Evolutionary conservation across 1,140 invertebrate genomes (phyloP), one percentile per base, ranked within the genome.

Genomic region (Agrilus planipennis): DNA sequence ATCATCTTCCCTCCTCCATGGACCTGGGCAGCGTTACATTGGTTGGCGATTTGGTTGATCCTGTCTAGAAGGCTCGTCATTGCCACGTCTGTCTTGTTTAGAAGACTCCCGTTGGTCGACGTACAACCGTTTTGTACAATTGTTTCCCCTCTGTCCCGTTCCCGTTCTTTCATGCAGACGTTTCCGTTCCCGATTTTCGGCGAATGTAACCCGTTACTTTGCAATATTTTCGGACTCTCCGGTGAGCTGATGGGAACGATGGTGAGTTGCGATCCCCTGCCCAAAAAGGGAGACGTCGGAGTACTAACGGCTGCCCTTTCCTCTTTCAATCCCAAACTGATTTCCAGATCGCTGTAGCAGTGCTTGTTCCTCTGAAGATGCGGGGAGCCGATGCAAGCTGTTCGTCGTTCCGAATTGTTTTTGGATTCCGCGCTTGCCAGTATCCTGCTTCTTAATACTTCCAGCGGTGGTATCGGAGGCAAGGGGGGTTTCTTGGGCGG

Each of bases 401-500:
- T 64, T 6, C 68, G 39, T 10, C 34, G 43, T 50, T 52, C 62
- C 25, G 64, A 54, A 3, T 57, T 52, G 34, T 59, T 63, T 51
- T 71, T 70, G 11, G 30, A 37, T 22, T 53, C 51, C 14, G 49
- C 47, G 5, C 39, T 28, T 6, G 41, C 30, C 12, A 54, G 58
- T 32, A 49, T 49, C 39, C 51, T 46, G 32, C 67, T 61, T 43
- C 69, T 53, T 10, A 52, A 54, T 3, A 69, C 64, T 57, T 72
- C 77, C 54, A 74, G 69, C 45, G 70, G 72, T 16, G 77, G 73
- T 31, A 78, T 72, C 6, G 77, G 78, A 42, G 80, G 79, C 45
- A 82, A 55, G 10, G 78, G 79, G 27, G 78, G 79, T 60, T 81
- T 82, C 56, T 76, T 75, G 19, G 75, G 73, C 11, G 75, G 72